Evolutionary conservation across 2,888 invertebrate species (phyloP).

Genomic region (Aromia moschata): DNA sequence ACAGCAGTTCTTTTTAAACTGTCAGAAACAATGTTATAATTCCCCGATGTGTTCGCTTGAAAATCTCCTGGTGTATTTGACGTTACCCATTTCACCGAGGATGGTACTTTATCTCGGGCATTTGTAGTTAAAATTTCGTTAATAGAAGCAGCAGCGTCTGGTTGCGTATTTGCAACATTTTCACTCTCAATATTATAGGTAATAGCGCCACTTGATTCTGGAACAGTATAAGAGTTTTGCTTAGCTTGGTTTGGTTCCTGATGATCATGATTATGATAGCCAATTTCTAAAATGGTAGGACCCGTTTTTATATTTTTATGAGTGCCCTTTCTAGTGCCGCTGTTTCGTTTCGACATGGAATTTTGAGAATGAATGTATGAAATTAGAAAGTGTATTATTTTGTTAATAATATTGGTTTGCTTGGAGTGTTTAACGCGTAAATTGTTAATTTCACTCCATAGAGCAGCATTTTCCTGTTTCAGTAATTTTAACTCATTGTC

Average conservation of each 20-base stretch:
- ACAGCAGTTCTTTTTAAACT: too few relatives aligned
- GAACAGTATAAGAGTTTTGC: constrained; percentile 34
- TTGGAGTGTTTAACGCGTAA: constrained; percentile 47
- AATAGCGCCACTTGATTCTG: constrained; percentile 32
- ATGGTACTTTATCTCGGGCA: background rate
- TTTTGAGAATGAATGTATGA: constrained; percentile 47
- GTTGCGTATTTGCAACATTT: background rate
- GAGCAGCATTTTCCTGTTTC: constrained; percentile 47
- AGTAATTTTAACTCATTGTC: constrained; percentile 43
- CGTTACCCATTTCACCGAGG: background rate
- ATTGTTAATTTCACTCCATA: constrained; percentile 48
- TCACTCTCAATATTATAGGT: background rate
- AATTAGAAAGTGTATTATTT: constrained; percentile 50
- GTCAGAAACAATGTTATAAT: background rate
- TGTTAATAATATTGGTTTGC: constrained; percentile 50
- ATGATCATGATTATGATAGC: constrained; percentile 19
- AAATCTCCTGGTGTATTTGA: background rate
- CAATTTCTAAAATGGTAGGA: constrained; percentile 45
- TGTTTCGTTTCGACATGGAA: constrained; percentile 37
- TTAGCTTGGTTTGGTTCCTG: constrained; percentile 19
- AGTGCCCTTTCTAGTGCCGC: constrained; percentile 36
- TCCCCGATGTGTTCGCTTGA: background rate
- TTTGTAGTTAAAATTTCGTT: constrained; percentile 5
- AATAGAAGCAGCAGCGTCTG: background rate
- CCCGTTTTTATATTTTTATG: constrained; percentile 39